These are phyloP conservation scores for Coptodon rendalli DNA, from an alignment of 2,113 vertebrate genomes.

Conservation along the genomic window DNA sequence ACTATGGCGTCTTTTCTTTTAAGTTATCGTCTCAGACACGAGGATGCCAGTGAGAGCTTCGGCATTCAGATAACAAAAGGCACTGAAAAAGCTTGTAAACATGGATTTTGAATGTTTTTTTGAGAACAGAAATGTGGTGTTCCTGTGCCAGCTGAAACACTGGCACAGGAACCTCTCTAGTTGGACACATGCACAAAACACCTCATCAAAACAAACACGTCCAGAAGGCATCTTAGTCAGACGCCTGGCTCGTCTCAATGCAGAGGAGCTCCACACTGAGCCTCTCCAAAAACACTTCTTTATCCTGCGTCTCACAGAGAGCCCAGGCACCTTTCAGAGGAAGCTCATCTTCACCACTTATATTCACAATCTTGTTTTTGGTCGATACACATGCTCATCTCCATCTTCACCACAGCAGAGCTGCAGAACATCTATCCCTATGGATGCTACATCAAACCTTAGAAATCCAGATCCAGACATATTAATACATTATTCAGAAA, in stretches of 20 bases:
- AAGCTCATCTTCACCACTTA: background rate
- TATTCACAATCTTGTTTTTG: background rate
- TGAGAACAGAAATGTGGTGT: background rate
- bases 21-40: background rate
- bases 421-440: accelerated
- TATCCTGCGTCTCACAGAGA: background rate
- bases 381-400: accelerated
- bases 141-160: background rate
- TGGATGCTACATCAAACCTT: background rate
- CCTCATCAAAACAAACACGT: background rate
- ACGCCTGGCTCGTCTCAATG: background rate
- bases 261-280: background rate
- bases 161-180: background rate
- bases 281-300: background rate
- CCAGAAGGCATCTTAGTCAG: background rate
- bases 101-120: background rate
- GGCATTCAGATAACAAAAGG: background rate
- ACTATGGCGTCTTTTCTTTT: background rate
- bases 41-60: background rate
- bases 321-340: background rate
- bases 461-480: background rate
- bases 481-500: background rate
- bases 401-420: background rate
- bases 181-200: background rate
- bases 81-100: background rate